These are phyloP conservation scores for Numenius phaeopus DNA, from an alignment of 2,797 vertebrate species.

Conservation along the genomic window DNA sequence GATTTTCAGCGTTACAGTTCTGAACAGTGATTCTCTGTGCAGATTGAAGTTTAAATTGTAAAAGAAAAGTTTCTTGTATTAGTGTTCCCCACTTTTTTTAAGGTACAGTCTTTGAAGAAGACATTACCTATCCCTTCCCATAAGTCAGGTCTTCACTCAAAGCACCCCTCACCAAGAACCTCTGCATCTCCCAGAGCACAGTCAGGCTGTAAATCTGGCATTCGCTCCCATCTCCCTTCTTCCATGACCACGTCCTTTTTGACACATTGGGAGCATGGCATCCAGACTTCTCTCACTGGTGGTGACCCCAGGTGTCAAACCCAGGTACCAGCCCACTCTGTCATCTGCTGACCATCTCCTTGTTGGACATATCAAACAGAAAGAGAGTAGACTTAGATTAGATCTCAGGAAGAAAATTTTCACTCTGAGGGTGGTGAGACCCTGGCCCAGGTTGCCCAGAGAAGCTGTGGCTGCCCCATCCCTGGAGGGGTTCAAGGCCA, in stretches of 20 bases:
- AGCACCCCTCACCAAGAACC: background rate
- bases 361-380: background rate
- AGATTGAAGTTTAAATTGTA: background rate
- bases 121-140: background rate
- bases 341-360: background rate
- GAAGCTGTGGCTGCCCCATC: background rate
- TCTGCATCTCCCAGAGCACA: background rate
- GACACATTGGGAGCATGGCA: background rate
- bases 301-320: background rate
- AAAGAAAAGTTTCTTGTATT: background rate
- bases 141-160: background rate
- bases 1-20: background rate
- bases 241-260: background rate
- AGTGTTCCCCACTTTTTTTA: background rate
- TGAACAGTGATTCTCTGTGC: background rate
- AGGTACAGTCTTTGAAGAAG: background rate
- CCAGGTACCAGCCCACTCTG: background rate
- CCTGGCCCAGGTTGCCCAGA: background rate
- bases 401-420: background rate
- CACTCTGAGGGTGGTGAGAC: background rate
- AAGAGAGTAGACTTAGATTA: background rate
- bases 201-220: background rate
- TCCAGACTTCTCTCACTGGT: fast-evolving
- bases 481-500: background rate
- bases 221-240: background rate